Percentiles rank a stretch among this genome's conserved stretches.
These are phyloP conservation scores for Coturnix japonica DNA, from an alignment of 2,113 vertebrate species.

Conservation along the genomic window DNA sequence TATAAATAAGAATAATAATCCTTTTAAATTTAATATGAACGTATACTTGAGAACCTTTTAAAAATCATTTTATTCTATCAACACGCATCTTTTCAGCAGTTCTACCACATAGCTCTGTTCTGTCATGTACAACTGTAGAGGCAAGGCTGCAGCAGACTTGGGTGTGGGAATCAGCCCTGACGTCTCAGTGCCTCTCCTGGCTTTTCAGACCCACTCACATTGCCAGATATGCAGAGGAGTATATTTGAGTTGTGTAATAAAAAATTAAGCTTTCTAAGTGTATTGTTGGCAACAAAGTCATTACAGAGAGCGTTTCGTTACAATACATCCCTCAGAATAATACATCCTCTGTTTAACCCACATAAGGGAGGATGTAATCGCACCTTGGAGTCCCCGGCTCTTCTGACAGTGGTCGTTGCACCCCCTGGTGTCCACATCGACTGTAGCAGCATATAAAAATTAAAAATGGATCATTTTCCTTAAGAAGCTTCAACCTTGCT, in stretches of 20 bases:
- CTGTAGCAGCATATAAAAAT: neutral
- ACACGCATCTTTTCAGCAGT: neutral
- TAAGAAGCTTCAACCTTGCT: neutral
- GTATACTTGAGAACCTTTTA: neutral
- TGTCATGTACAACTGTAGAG: neutral
- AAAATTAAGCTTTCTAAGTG: neutral
- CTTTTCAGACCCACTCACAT: neutral
- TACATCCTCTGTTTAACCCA: neutral
- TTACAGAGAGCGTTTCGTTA: neutral
- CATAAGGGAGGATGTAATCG: neutral
- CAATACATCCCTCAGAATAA: neutral
- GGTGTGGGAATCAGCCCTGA: accelerated
- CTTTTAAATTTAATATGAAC: neutral
- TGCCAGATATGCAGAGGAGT: neutral
- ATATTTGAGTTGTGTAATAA: neutral
- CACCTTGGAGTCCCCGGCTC: neutral
- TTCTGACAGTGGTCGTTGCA: neutral
- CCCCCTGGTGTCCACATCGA: slow-evolving; percentile 23
- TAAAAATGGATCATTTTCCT: accelerated
- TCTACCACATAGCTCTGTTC: neutral
- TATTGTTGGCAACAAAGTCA: neutral
- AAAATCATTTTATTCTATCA: neutral
- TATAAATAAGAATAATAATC: neutral
- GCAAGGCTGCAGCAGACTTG: neutral
- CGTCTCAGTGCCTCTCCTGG: neutral